phyloP scores from a whole-genome alignment of 2,888 invertebrate genomes.

The Volucella inflata region DNA sequence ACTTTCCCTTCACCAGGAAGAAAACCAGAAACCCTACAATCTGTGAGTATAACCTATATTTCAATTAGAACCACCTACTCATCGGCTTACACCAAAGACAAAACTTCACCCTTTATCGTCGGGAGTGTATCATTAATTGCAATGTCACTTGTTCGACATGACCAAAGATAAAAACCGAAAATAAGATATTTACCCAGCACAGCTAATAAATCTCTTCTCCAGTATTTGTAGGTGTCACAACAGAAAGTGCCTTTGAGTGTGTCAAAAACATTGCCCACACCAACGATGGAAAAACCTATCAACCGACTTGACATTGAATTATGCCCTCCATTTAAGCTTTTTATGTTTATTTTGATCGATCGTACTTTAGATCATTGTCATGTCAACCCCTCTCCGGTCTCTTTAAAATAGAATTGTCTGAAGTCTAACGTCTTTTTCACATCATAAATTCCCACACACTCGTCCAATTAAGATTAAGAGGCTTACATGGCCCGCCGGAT shows the following conservation, averaged over 20 bases:
- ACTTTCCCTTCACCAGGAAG: too few relatives aligned
- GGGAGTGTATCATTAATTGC: neutral
- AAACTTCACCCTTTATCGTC: too few relatives aligned
- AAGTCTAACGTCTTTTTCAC: slow-evolving; percentile 18
- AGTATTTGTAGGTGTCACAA: neutral
- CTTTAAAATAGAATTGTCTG: slow-evolving; percentile 8
- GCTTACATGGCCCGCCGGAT: neutral
- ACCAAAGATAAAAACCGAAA: neutral
- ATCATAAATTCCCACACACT: slow-evolving; percentile 53
- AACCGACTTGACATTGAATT: slow-evolving; percentile 35
- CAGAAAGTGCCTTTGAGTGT: slow-evolving; percentile 1
- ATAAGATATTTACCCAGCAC: neutral
- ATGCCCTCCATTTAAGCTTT: slow-evolving; percentile 30
- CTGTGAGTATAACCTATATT: too few relatives aligned
- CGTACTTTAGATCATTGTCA: neutral
- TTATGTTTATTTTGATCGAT: slow-evolving; percentile 60
- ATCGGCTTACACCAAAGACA: too few relatives aligned
- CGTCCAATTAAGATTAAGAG: slow-evolving; percentile 53
- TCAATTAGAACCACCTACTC: too few relatives aligned
- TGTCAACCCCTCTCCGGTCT: too few relatives aligned
- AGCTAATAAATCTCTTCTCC: neutral
- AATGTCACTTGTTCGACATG: slow-evolving; percentile 1
- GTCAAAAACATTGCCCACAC: slow-evolving; percentile 24
- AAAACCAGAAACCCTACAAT: too few relatives aligned
- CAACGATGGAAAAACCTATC: neutral